These are phyloP conservation scores for Phaedon cochleariae DNA, from an alignment of 2,888 invertebrate species.

Conservation along the genomic window DNA sequence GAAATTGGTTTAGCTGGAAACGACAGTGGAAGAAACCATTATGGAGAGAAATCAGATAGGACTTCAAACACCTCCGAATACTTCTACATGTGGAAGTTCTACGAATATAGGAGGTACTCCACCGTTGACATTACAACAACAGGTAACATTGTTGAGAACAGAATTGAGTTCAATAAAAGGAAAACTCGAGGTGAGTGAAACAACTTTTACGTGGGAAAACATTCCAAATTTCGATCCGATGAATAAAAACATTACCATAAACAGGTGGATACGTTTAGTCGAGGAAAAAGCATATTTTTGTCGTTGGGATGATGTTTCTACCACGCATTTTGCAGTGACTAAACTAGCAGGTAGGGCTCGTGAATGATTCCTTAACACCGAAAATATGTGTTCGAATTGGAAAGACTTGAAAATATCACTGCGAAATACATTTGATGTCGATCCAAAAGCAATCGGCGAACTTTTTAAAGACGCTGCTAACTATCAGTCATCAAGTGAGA, in stretches of 20 bases:
- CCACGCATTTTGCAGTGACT: neutral
- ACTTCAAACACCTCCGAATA: no score
- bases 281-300: neutral
- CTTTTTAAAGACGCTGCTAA: conserved; percentile 1
- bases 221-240: neutral
- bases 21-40: conserved; percentile 12
- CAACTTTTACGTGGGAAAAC: no score
- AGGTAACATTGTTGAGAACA: neutral
- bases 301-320: neutral
- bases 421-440: neutral
- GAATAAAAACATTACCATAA: neutral
- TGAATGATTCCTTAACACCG: neutral
- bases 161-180: neutral
- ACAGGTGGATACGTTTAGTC: neutral
- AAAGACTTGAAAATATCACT: no score
- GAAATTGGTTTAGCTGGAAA: no score
- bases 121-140: neutral
- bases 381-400: no score
- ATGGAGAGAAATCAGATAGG: no score
- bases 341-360: neutral
- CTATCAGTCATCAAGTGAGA: neutral
- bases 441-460: neutral
- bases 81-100: neutral
- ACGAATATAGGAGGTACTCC: neutral
- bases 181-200: no score